These are phyloP conservation scores for Dasypogon diadema DNA, from an alignment of 2,888 invertebrate species.

Conservation along the genomic window DNA sequence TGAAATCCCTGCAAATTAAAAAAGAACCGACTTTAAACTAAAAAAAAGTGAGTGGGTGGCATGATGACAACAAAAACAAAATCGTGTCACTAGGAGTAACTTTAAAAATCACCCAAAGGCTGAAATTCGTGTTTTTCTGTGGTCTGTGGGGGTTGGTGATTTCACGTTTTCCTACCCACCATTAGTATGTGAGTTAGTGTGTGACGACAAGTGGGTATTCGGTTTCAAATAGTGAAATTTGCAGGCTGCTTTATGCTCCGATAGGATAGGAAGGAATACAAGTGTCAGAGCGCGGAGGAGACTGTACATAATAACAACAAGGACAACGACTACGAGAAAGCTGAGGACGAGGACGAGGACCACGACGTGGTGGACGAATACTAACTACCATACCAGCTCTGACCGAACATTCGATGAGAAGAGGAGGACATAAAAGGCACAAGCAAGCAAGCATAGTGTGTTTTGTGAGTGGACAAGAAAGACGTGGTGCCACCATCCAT, in stretches of 20 bases:
- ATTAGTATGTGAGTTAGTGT: conserved; percentile 11
- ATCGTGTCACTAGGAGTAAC: conserved; percentile 10
- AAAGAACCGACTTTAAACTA: neutral
- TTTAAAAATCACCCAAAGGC: neutral
- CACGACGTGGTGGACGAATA: neutral
- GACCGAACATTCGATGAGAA: conserved; percentile 1
- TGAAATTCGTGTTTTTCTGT: neutral
- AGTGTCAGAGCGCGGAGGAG: conserved; percentile 42
- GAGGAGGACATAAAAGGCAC: conserved; percentile 32
- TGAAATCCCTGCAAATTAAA: too few species aligned
- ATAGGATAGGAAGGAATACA: conserved; percentile 32
- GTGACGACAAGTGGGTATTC: conserved; percentile 7
- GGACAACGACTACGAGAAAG: conserved; percentile 22
- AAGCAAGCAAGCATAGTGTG: conserved; percentile 30
- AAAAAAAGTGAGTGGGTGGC: conserved; percentile 6
- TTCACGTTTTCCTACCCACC: neutral
- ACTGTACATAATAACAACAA: conserved; percentile 25
- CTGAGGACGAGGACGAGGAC: conserved; percentile 1
- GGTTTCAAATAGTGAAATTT: conserved; percentile 27
- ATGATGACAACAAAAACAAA: neutral
- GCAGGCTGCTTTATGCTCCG: conserved; percentile 3
- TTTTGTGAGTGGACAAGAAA: conserved; percentile 18
- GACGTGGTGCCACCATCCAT: conserved; percentile 21
- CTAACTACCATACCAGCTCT: neutral
- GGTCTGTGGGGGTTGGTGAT: neutral